Conservation (phyloP, 2,888 invertebrate genomes). For the Diplolepis rosae region DNA sequence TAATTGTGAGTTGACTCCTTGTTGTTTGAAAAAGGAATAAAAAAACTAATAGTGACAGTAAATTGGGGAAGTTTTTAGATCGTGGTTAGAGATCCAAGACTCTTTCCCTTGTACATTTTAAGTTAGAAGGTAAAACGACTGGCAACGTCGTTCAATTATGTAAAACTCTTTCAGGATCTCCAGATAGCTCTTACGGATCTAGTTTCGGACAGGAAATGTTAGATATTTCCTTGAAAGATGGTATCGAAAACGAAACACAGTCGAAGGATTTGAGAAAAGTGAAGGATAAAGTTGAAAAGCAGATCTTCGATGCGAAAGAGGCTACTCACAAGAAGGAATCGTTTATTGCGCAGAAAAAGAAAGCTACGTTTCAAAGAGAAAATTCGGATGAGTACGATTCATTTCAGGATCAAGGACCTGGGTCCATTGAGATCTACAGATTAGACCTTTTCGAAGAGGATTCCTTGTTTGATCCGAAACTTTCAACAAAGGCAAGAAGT, state of each 20-base stretch:
- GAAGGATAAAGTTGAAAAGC: neutral
- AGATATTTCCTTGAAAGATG: slow-evolving; percentile 1
- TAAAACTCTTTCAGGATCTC: slow-evolving; percentile 43
- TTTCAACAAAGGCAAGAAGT: neutral
- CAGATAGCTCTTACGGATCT: slow-evolving; percentile 9
- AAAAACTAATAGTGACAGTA: neutral
- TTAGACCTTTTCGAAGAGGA: slow-evolving; percentile 57
- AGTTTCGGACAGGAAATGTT: neutral
- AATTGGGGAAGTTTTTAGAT: slow-evolving; percentile 2
- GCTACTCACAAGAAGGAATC: neutral
- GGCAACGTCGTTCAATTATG: slow-evolving; percentile 32
- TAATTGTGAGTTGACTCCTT: neutral
- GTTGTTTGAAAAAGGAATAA: neutral
- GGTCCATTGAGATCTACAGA: slow-evolving; percentile 65
- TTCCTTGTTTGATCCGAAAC: slow-evolving; percentile 38
- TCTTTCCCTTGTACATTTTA: slow-evolving; percentile 15
- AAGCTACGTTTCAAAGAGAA: neutral
- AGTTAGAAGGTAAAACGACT: slow-evolving; percentile 4
- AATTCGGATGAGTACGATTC: slow-evolving; percentile 28
- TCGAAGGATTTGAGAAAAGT: neutral
- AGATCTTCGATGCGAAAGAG: neutral
- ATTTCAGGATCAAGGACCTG: slow-evolving; percentile 64
- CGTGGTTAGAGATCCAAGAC: neutral
- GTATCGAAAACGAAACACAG: neutral
- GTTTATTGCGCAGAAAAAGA: slow-evolving; percentile 6